A percentile compares a stretch with the other conserved stretches of the same genome.
phyloP scores from a whole-genome alignment of 64 coral and sea anemone species.

The Exaiptasia diaphana region DNA sequence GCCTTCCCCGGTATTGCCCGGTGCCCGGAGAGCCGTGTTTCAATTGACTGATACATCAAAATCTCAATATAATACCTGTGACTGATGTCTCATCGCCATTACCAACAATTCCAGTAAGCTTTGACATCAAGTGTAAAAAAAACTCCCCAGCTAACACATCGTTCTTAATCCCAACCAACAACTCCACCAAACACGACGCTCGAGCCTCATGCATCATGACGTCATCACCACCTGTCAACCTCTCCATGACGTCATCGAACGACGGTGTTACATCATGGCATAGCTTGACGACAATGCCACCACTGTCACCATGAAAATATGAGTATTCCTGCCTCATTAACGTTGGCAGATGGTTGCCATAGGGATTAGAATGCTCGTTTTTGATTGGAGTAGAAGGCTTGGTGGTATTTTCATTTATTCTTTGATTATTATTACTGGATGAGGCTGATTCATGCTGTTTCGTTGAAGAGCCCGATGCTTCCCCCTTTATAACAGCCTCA shows the following conservation, averaged over 20 bases:
- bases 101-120: slow-evolving; percentile 73
- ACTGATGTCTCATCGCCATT: neutral
- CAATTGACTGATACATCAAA: too few species aligned
- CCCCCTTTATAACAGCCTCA: too few species aligned
- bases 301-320: slow-evolving; percentile 72
- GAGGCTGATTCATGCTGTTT: too few species aligned
- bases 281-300: slow-evolving; percentile 57
- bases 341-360: too few species aligned
- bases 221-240: slow-evolving; percentile 15
- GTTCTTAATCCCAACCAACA: slow-evolving; percentile 43
- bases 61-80: too few species aligned
- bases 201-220: slow-evolving; percentile 27
- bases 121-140: slow-evolving; percentile 73
- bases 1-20: too few species aligned
- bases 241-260: neutral
- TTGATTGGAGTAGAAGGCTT: too few species aligned
- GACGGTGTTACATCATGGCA: neutral
- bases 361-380: too few species aligned
- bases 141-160: slow-evolving; percentile 68
- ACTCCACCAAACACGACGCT: slow-evolving; percentile 74
- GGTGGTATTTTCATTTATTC: too few species aligned
- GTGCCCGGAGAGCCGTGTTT: too few species aligned
- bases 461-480: too few species aligned
- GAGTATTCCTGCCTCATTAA: slow-evolving; percentile 47
- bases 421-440: too few species aligned